These are phyloP conservation scores for Drosophila willistoni DNA, from an alignment of 1,140 invertebrate species.

Conservation along the genomic window DNA sequence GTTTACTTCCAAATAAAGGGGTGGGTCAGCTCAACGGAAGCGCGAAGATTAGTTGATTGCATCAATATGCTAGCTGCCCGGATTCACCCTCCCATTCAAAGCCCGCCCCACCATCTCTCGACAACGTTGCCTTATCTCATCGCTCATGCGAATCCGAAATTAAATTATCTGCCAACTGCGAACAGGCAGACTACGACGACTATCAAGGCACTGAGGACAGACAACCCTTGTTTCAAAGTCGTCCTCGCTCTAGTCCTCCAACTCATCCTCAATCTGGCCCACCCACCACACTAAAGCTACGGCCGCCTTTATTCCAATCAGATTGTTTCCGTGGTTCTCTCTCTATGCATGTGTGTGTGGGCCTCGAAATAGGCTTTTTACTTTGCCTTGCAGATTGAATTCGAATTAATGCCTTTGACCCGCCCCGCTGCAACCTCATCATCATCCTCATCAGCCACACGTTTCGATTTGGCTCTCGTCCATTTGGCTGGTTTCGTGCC, in stretches of 20 bases:
- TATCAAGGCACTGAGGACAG: conserved; percentile 46
- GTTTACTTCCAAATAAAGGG: conserved; percentile 5
- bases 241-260: conserved; percentile 31
- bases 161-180: conserved; percentile 82
- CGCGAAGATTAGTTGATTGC: conserved; percentile 83
- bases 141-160: conserved; percentile 81
- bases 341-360: conserved; percentile 32
- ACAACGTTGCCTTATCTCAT: conserved; percentile 67
- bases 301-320: conserved; percentile 78
- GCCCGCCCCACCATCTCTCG: background rate
- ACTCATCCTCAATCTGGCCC: background rate
- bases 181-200: conserved; percentile 25
- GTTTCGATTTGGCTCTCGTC: conserved; percentile 41
- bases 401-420: conserved; percentile 83
- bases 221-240: conserved; percentile 78
- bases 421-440: conserved; percentile 62
- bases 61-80: conserved; percentile 78
- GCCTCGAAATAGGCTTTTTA: conserved; percentile 78
- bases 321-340: conserved; percentile 79
- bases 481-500: conserved; percentile 31
- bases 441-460: conserved; percentile 53
- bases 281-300: background rate
- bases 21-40: conserved; percentile 55
- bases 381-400: conserved; percentile 80
- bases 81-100: conserved; percentile 44